These are phyloP conservation scores for Andrena minutula DNA, from an alignment of 2,888 invertebrate genomes.

Conservation along the genomic window DNA sequence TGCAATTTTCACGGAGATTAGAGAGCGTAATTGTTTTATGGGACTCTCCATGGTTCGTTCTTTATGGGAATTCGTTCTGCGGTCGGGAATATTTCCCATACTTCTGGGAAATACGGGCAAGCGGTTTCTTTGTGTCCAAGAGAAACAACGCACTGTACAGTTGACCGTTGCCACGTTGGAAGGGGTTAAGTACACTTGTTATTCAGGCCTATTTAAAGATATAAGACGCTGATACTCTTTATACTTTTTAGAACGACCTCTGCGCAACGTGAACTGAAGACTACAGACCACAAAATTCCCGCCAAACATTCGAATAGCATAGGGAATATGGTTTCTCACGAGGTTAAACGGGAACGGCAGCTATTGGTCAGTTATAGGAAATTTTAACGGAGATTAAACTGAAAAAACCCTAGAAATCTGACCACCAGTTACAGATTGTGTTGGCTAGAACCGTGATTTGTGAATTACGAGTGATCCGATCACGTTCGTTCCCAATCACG, in stretches of 20 bases:
- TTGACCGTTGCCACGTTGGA: background rate
- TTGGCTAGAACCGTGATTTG: too few species aligned
- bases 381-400: background rate
- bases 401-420: background rate
- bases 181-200: background rate
- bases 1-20: slow-evolving; percentile 44
- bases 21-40: slow-evolving; percentile 24
- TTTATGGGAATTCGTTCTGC: slow-evolving; percentile 15
- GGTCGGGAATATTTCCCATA: background rate
- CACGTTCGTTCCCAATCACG: too few species aligned
- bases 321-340: slow-evolving; percentile 3
- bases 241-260: background rate
- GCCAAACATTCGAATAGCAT: background rate
- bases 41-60: background rate
- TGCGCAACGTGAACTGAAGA: background rate
- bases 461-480: too few species aligned
- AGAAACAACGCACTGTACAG: background rate
- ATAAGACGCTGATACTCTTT: background rate
- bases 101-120: background rate
- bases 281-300: background rate
- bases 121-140: background rate
- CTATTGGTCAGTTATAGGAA: background rate
- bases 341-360: background rate
- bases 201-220: background rate
- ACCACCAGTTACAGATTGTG: too few species aligned